Base-by-base conservation (phyloP, 2,888 invertebrate species). In the Limnephilus auricula region DNA sequence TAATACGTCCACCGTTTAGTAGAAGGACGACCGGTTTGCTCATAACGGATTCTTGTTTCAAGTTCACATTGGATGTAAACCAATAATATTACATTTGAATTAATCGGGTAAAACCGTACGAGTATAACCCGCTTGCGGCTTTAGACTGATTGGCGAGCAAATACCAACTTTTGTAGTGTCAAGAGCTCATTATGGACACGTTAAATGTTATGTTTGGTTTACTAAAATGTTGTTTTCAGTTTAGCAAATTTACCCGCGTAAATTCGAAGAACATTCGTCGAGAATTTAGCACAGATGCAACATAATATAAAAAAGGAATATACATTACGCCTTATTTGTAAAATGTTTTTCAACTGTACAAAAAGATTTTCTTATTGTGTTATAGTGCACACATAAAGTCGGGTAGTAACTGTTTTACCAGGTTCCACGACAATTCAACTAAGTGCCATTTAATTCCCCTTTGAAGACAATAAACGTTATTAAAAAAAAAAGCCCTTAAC, bases 1-100 rank as follows among this genome's bases (percentile, higher is more conserved):
- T 65, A 65, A 65, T 65, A 65, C 65, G 65, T 65, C 65, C 65
- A 65, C 65, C 84, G 40, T 32, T 84, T 85, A 89, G 65, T 78
- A 65, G 50, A 90, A 89, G 91, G 89, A 89, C 45, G 91, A 91
- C 91, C 91, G 91, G 91, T 91, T 91, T 89, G 84, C 30, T 40
- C 30, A 82, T 91, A 91, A 91, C 91, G 91, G 91, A 83, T 31
- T 34, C 30, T 40, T 84, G 50, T 18, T 89, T 79, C 89, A 40
- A 89, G 89, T 89, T 37, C 79, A 45, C 25, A 45, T 40, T 37
- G 50, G 32, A 89, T 89, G 89, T 89, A 89, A 89, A 83, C 25
- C 82, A 89, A 40, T 89, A 82, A 40, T 89, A 50, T 89, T 89
- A 89, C 83, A 89, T 82, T 31, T 89, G 32, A 31, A 89, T 78